A percentile compares a stretch with the other conserved stretches of the same genome.
Evolutionary conservation across 2,888 invertebrate genomes (phyloP).

Genomic region (Drosophila picticornis): DNA sequence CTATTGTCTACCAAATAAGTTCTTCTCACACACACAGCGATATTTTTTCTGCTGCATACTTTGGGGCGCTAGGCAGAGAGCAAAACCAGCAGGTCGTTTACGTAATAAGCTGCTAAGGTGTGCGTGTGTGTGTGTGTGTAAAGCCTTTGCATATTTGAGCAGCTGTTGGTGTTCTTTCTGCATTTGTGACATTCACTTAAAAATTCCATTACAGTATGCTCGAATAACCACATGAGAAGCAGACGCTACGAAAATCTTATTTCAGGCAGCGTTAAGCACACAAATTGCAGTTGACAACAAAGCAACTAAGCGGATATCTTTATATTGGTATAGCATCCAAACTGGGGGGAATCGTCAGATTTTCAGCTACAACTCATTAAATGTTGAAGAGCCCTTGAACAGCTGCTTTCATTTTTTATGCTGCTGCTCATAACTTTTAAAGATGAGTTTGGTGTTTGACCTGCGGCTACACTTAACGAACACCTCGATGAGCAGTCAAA

Average conservation of each 20-base stretch:
- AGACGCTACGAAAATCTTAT: constrained; percentile 61
- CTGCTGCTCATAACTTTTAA: constrained; percentile 25
- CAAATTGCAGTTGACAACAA: constrained; percentile 69
- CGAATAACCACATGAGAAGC: constrained; percentile 69
- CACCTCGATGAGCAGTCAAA: constrained; percentile 62
- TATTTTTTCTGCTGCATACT: constrained; percentile 29
- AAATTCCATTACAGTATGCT: constrained; percentile 79
- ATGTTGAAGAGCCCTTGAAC: constrained; percentile 66
- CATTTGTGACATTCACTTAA: constrained; percentile 80
- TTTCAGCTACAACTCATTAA: constrained; percentile 62
- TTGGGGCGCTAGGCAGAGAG: constrained; percentile 12
- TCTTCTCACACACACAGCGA: constrained; percentile 1
- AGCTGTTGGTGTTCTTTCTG: constrained; percentile 60
- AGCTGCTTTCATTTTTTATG: constrained; percentile 48
- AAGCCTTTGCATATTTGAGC: constrained; percentile 75
- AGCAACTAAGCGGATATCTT: constrained; percentile 16
- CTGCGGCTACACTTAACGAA: constrained; percentile 64
- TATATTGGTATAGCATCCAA: constrained; percentile 6
- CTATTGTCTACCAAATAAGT: constrained; percentile 67
- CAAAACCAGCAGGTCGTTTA: constrained; percentile 49
- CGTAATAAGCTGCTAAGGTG: constrained; percentile 57
- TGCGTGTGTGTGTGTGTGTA: constrained; percentile 22
- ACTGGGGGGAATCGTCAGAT: neutral
- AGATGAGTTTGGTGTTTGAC: constrained; percentile 33
- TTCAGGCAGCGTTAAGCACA: constrained; percentile 80